Evolutionary conservation across 2,888 invertebrate genomes (phyloP), one percentile per base, ranked within the genome.

Genomic region (Oscheius sp.): DNA sequence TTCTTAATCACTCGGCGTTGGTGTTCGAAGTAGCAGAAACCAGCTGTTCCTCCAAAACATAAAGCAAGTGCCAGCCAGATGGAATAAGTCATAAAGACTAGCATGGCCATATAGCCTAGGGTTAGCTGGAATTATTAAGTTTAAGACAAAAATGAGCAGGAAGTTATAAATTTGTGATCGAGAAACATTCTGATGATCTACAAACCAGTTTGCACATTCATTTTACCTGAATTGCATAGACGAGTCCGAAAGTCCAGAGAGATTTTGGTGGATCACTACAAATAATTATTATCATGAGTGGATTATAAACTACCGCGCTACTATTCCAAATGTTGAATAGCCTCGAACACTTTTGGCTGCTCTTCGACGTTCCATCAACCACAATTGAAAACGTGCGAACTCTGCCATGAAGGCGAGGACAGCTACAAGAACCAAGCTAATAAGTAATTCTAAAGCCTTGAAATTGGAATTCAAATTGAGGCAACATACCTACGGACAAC

Each of bases 41-140:
- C 61, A 12, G 45, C 61, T 27, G 61, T 61, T 45, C 61, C 61
- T 45, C 61, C 61, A 25, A 45, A 12, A 45, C 61, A 61, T 25
- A 61, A 17, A 25, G 61, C 42, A 23, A 61, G 25, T n/a, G 42
- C 61, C 6, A 61, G 42, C 61, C 61, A 61, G n/a, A 61, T 42
- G 10, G 61, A 61, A 31, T 29, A 61, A 15, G 61, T 61, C 61
- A 61, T 61, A 27, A 61, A 61, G 25, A 61, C 42, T 27, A 42
- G 29, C 61, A 61, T 61, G 2, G 61, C 23, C 29, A 61, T 5
- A 20, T 61, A 61, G 23, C 61, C 45, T 2, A 61, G 45, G 4
- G 61, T 61, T 10, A 61, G 17, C 45, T 58, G 27, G 31, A 53
- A 29, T 31, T 12, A 25, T 31, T n/a, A 15, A 33, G n/a, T n/a